Base-by-base conservation (phyloP, 2,797 vertebrate species). In the Emys orbicularis region DNA sequence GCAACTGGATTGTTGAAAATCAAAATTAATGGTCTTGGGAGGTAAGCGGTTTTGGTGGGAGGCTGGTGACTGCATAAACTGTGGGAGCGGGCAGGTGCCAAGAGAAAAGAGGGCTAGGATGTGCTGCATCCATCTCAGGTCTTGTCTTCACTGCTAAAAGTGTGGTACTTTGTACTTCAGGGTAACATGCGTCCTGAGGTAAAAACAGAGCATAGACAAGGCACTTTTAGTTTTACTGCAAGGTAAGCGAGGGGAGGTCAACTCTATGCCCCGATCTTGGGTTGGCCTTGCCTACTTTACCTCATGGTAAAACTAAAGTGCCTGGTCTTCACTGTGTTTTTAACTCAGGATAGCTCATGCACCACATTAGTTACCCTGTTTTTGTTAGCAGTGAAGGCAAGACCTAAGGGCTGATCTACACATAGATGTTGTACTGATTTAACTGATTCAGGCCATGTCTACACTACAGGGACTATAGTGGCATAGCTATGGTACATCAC, bases 1-100 rank as follows among this genome's bases (percentile, higher is more conserved):
- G n/a, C 68, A 92, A 61, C 72, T 74, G 53, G 37, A n/a, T 61
- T 84, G 41, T 59, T 93, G 76, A 72, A 84, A 61, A 79, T 92
- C 87, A 87, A 95, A 92, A 93, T 83, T 91, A 87, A 89, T 83
- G 65, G 91, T 89, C 15, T 4, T 74, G 61, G 18, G 54, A 87
- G 90, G 16, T 89, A 93, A 92, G 84, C 79, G 93, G 84, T 94
- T 96, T 95, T 88, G 59, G 56, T 86, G 91, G 92, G 91, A 94
- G 93, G 54, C 29, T 44, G 49, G 61, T 41, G 15, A 8, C 25
- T 37, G 18, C 76, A 41, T 80, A 50, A 90, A 19, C 31, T 92
- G 86, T 56, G 37, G 68, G 74, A 88, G 86, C 37, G 72, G 82
- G 56, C 83, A 81, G 83, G 83, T 89, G 65, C 61, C 37, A 72